Evolutionary conservation across 1,140 invertebrate genomes (phyloP), one percentile per base, ranked within the genome.

Genomic region (Lamellibrachia luymesi): DNA sequence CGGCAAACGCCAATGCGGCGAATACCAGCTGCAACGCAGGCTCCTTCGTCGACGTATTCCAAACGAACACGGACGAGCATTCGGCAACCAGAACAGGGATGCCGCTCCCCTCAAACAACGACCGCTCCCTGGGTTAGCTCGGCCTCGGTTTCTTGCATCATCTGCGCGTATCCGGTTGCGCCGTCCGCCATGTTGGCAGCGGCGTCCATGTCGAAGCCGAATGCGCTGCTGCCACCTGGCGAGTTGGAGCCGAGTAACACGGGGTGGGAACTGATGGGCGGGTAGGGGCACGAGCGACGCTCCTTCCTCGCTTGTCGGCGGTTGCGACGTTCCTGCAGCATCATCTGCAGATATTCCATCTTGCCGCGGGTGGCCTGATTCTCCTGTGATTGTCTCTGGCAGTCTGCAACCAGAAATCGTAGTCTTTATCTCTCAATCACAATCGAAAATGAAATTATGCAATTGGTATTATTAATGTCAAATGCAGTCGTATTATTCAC

Each of bases 291-390:
- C 2, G 97, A 97, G 94, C 98, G 97, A 7, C 96, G 97, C 93
- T 98, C 97, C 94, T 98, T 97, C 93, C 98, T 97, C 6, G 98
- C 98, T 95, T 98, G 97, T 52, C 98, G 97, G 93, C 98, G 97
- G 93, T 98, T 98, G 92, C 98, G 97, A 94, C 98, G 97, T 95
- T 98, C 98, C 94, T 98, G 98, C 98, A 98, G 98, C 25, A 98
- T 98, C 25, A 98, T 96, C 93, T 98, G 97, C 27, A 98, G 96
- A 92, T 98, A 98, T 95, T 98, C 98, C 96, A 98, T 97, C 96
- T 98, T 98, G 64, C 97, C 98, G 94, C 98, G 98, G 5, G 98
- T 98, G 94, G 98, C 98, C 94, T 97, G 97, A 94, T 98, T 98
- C 95, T 98, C 98, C 51, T 94, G 94, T 13, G 95, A 97, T 95